Evolutionary conservation across 2,113 vertebrate species (phyloP).

Genomic region (Mesocricetus auratus): DNA sequence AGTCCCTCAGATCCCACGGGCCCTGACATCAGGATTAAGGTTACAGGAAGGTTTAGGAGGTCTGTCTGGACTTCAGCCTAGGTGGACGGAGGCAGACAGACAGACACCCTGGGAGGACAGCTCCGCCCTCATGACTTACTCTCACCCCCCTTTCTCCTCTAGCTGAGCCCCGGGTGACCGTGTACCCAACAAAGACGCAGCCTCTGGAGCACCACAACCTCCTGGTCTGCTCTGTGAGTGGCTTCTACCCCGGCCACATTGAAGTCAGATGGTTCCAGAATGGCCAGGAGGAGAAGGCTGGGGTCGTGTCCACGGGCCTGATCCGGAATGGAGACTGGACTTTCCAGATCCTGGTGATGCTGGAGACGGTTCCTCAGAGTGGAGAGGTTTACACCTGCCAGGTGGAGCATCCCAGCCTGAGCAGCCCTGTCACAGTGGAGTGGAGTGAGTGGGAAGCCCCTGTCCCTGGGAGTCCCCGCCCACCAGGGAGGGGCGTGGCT

Average conservation of each 20-base stretch:
- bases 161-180: slow-evolving; percentile 15
- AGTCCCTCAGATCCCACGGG: accelerated
- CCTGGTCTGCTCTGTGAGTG: slow-evolving; percentile 70
- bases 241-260: slow-evolving; percentile 70
- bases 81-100: accelerated
- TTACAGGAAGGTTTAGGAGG: too few species aligned
- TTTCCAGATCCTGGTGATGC: slow-evolving; percentile 70
- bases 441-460: slow-evolving; percentile 31
- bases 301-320: neutral
- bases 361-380: slow-evolving; percentile 64
- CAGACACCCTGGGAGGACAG: accelerated
- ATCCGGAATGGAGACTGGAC: slow-evolving; percentile 73
- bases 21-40: neutral
- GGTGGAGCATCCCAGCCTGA: slow-evolving; percentile 73
- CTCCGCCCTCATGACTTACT: accelerated
- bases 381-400: slow-evolving; percentile 88
- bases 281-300: neutral
- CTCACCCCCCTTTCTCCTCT: neutral
- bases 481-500: neutral
- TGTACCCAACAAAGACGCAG: neutral
- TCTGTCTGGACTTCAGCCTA: neutral
- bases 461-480: accelerated
- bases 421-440: neutral
- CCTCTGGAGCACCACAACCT: slow-evolving; percentile 56
- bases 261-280: slow-evolving; percentile 67